These are phyloP conservation scores for Girardinus metallicus DNA, from an alignment of 2,797 vertebrate genomes.

Conservation along the genomic window DNA sequence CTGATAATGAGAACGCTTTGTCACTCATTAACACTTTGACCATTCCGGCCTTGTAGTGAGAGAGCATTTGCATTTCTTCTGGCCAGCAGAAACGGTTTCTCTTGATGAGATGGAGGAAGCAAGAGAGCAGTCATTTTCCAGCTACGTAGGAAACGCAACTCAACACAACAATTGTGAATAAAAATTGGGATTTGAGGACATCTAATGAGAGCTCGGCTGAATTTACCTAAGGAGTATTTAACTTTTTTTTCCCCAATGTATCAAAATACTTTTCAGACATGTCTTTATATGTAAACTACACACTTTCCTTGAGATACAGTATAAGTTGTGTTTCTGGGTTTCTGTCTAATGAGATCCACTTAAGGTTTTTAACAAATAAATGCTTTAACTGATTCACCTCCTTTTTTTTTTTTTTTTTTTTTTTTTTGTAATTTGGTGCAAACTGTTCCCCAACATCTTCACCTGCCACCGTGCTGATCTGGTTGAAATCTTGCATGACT, in stretches of 20 bases:
- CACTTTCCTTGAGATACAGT: neutral
- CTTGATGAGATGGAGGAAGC: conserved; percentile 57
- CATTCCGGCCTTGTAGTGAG: conserved; percentile 44
- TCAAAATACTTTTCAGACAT: neutral
- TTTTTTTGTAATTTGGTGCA: neutral
- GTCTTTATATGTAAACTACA: neutral
- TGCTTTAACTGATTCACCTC: neutral
- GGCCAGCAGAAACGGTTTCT: conserved; percentile 53
- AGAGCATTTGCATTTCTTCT: conserved; percentile 58
- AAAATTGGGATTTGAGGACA: conserved; percentile 40
- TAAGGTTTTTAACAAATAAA: neutral
- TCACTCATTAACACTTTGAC: conserved; percentile 77
- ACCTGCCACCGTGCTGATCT: neutral
- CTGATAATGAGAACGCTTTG: conserved; percentile 80
- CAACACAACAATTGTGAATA: conserved; percentile 49
- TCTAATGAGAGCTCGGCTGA: conserved; percentile 46
- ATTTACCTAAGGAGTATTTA: neutral
- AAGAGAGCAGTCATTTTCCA: conserved; percentile 50
- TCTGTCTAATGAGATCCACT: neutral
- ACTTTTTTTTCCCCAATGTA: neutral
- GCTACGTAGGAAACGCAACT: conserved; percentile 47
- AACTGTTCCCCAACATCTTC: neutral
- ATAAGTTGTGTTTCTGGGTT: neutral
- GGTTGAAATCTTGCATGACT: neutral
- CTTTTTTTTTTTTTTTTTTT: neutral